These are phyloP conservation scores for Hypselothyrea guttata DNA, from an alignment of 2,888 invertebrate genomes.

Conservation along the genomic window DNA sequence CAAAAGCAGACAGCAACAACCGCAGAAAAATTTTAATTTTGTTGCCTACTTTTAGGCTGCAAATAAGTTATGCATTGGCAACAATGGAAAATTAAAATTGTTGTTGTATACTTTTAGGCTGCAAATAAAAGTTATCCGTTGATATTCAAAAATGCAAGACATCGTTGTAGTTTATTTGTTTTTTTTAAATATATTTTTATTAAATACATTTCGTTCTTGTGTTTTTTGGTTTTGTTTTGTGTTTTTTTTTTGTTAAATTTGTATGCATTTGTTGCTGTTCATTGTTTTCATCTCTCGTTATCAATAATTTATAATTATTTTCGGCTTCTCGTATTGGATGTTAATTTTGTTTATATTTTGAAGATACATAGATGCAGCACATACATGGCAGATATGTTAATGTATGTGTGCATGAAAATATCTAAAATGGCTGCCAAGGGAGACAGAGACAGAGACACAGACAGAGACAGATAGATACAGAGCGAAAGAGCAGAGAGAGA, in stretches of 20 bases:
- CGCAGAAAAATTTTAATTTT: no score
- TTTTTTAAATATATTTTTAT: conserved; percentile 63
- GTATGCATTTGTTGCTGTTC: conserved; percentile 57
- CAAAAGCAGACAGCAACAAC: no score
- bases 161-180: conserved; percentile 32
- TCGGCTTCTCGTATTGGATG: conserved; percentile 13
- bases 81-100: no score
- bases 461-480: not conserved
- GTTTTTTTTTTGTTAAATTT: conserved; percentile 46
- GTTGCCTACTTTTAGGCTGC: no score
- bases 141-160: not conserved
- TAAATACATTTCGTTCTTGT: conserved; percentile 72
- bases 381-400: conserved; percentile 4
- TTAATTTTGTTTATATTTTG: conserved; percentile 19
- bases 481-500: no score
- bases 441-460: no score
- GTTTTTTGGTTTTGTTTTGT: conserved; percentile 35
- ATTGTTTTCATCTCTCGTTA: conserved; percentile 57
- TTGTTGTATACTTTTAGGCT: not conserved
- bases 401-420: conserved; percentile 35
- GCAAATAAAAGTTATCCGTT: not conserved
- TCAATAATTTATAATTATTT: conserved; percentile 37
- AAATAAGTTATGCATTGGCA: no score
- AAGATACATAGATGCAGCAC: not conserved
- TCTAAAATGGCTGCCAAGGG: not conserved